These are phyloP conservation scores for Phaenicophaeus curvirostris DNA, from an alignment of 2,797 vertebrate genomes.

Conservation along the genomic window DNA sequence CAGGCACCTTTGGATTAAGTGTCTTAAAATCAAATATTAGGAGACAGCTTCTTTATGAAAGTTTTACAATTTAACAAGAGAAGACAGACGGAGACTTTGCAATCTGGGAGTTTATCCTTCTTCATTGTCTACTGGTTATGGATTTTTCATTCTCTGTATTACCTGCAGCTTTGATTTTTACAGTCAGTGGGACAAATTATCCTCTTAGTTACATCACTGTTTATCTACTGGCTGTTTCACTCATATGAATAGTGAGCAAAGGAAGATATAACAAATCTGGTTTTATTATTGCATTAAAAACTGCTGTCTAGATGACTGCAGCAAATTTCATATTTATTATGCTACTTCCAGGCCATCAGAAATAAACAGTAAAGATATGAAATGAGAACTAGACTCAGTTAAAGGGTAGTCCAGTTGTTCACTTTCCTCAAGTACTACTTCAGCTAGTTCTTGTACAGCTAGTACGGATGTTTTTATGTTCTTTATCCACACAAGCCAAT, in stretches of 20 bases:
- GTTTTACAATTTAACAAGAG: neutral
- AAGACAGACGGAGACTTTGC: neutral
- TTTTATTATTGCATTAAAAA: neutral
- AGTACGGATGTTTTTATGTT: neutral
- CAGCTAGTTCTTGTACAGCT: neutral
- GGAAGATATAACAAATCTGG: neutral
- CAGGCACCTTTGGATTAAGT: neutral
- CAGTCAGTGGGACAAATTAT: neutral
- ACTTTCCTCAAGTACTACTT: neutral
- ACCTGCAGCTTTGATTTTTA: neutral
- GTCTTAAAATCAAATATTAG: neutral
- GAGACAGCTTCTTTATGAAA: neutral
- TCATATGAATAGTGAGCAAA: constrained; percentile 1
- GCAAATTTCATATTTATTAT: neutral
- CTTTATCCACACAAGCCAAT: neutral
- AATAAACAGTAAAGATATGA: neutral
- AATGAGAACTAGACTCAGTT: neutral
- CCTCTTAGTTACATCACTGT: neutral
- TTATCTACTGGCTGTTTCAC: neutral
- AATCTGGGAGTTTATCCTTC: neutral
- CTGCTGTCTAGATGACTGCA: neutral
- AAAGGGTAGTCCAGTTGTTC: neutral
- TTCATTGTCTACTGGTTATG: neutral
- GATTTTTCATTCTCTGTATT: neutral
- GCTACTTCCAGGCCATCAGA: neutral